Conservation (phyloP, 2,888 invertebrate species). For the Apamea crenata region DNA sequence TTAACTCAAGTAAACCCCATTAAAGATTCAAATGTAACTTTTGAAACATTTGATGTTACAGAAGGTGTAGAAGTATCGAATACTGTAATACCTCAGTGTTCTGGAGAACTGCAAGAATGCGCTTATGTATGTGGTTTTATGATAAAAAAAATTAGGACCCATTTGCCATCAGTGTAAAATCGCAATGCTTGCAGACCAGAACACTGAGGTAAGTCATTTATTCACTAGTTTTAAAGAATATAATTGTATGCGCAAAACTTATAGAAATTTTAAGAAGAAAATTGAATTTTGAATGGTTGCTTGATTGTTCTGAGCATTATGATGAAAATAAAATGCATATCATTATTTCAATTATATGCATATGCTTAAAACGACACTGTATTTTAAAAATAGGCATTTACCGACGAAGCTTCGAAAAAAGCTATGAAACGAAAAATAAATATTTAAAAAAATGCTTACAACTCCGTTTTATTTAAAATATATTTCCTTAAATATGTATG, state of each 20-base stretch:
- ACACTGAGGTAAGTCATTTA: conserved; percentile 13
- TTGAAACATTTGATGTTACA: conserved; percentile 18
- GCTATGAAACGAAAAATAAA: conserved; percentile 11
- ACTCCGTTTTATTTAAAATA: conserved; percentile 5
- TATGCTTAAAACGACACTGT: conserved; percentile 5
- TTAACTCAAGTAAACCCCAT: conserved; percentile 2
- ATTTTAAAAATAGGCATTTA: conserved; percentile 19
- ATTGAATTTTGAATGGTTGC: no score
- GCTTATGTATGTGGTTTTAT: conserved; percentile 19
- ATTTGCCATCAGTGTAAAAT: conserved; percentile 12
- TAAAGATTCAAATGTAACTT: conserved; percentile 3
- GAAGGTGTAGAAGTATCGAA: conserved; percentile 2
- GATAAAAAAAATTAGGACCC: conserved; percentile 19
- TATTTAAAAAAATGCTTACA: conserved; percentile 7
- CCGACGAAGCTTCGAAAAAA: conserved; percentile 14
- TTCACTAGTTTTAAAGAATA: conserved; percentile 1
- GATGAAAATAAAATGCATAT: conserved; percentile 14
- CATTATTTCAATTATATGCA: neutral
- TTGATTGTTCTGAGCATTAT: no score
- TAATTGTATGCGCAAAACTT: neutral
- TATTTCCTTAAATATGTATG: neutral
- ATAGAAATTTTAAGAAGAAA: no score
- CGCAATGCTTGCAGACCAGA: conserved; percentile 14
- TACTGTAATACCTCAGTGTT: conserved; percentile 14
- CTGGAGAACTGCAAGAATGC: conserved; percentile 4